Percentiles rank a stretch among this genome's conserved stretches.
These are phyloP conservation scores for Pseudochromis fuscus DNA, from an alignment of 2,797 vertebrate species.

Conservation along the genomic window DNA sequence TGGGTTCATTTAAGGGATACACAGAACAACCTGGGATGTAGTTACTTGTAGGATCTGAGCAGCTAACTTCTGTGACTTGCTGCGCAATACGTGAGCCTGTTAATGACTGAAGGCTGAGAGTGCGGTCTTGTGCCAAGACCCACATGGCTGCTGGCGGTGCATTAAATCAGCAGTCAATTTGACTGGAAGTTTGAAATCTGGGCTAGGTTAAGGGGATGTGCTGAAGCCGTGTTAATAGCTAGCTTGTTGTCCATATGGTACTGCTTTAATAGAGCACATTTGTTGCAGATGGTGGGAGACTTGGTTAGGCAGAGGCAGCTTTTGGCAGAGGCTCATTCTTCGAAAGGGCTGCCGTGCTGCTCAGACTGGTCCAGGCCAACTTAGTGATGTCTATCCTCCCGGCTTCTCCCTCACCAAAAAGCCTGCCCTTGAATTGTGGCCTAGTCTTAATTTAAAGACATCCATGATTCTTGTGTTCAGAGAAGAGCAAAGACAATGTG, in stretches of 20 bases:
- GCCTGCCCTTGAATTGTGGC: slow-evolving; percentile 87
- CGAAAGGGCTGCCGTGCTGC: slow-evolving; percentile 83
- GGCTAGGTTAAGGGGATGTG: slow-evolving; percentile 88
- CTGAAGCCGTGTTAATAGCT: slow-evolving; percentile 95
- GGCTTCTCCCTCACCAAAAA: slow-evolving; percentile 83
- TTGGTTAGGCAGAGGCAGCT: slow-evolving; percentile 89
- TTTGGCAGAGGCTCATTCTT: slow-evolving; percentile 88
- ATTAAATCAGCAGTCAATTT: slow-evolving; percentile 93
- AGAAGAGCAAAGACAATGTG: slow-evolving; percentile 81
- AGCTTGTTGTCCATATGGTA: slow-evolving; percentile 98
- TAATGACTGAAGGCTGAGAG: slow-evolving; percentile 81
- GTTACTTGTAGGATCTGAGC: slow-evolving; percentile 51
- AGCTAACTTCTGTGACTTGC: slow-evolving; percentile 64
- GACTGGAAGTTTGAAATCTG: slow-evolving; percentile 92
- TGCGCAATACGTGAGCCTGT: slow-evolving; percentile 66
- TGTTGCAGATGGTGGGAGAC: slow-evolving; percentile 96
- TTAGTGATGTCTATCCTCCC: slow-evolving; percentile 82
- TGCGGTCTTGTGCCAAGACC: slow-evolving; percentile 85
- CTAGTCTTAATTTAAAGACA: slow-evolving; percentile 83
- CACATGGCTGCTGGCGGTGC: slow-evolving; percentile 89
- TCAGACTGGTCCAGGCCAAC: slow-evolving; percentile 71
- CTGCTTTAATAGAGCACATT: slow-evolving; percentile 97
- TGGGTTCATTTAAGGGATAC: slow-evolving; percentile 42
- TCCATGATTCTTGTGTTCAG: slow-evolving; percentile 64
- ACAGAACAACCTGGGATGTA: slow-evolving; percentile 55